A percentile compares a stretch with the other conserved stretches of the same genome.
These are phyloP conservation scores for Ianthella basta DNA, from an alignment of 37 sponge, comb jelly and placozoan genomes.

Conservation along the genomic window DNA sequence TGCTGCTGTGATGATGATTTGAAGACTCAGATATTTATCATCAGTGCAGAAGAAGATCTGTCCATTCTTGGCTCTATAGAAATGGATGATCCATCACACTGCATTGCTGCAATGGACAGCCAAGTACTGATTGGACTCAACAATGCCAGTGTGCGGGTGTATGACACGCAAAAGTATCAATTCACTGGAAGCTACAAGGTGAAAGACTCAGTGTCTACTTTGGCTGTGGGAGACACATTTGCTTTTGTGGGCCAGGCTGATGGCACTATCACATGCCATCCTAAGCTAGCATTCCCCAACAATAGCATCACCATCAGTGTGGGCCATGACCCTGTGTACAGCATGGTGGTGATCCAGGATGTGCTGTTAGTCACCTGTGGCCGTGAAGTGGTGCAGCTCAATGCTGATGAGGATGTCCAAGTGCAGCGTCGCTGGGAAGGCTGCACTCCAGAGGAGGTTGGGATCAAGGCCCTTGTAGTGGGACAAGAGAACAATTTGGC, in stretches of 20 bases:
- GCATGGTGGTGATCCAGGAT: conserved; percentile 70
- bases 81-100: conserved; percentile 59
- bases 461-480: conserved; percentile 53
- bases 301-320: conserved; percentile 42
- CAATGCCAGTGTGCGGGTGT: conserved; percentile 75
- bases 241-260: conserved; percentile 81
- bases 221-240: conserved; percentile 73
- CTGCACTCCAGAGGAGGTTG: conserved; percentile 47
- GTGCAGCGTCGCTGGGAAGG: conserved; percentile 42
- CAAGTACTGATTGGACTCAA: conserved; percentile 81
- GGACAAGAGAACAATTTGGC: conserved; percentile 38
- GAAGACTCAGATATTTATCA: conserved; percentile 80
- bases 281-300: conserved; percentile 65
- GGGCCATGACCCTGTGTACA: conserved; percentile 62
- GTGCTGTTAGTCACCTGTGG: conserved; percentile 75
- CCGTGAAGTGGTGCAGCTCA: conserved; percentile 63
- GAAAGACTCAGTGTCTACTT: conserved; percentile 71
- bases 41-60: conserved; percentile 63
- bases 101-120: conserved; percentile 69
- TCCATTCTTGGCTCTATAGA: conserved; percentile 72
- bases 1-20: conserved; percentile 32
- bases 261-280: conserved; percentile 67
- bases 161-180: conserved; percentile 71
- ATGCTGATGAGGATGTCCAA: conserved; percentile 50
- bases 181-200: conserved; percentile 68